phyloP scores from a whole-genome alignment of 2,113 vertebrate genomes.

The Zosterops japonicus region DNA sequence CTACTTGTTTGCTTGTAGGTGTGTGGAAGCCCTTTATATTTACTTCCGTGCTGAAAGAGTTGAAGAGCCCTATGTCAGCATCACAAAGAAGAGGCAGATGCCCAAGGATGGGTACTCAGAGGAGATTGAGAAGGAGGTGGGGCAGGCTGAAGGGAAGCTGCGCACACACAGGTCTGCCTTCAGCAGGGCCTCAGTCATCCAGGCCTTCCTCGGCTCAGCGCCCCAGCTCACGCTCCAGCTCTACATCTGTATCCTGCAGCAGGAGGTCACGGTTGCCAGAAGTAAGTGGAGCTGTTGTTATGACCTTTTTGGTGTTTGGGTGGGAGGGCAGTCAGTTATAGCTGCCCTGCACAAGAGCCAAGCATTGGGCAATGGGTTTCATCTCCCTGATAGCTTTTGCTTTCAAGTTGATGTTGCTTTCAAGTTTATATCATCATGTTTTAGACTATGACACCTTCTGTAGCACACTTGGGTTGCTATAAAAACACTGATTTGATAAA shows the following conservation, averaged over 20 bases:
- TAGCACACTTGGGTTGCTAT: not conserved
- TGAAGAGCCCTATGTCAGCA: constrained; percentile 98
- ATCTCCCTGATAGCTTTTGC: not conserved
- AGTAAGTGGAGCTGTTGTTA: constrained; percentile 75
- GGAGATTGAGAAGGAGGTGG: constrained; percentile 93
- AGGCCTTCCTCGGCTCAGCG: constrained; percentile 96
- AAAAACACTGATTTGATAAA: not conserved
- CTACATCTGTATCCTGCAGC: constrained; percentile 90
- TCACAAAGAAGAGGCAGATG: constrained; percentile 93
- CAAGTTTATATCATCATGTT: not conserved
- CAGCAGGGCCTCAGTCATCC: constrained; percentile 92
- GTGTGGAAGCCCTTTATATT: constrained; percentile 91
- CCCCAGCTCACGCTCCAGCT: constrained; percentile 96
- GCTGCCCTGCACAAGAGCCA: not conserved
- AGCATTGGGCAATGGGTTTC: not conserved
- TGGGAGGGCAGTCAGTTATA: not conserved
- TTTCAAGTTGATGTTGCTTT: not conserved
- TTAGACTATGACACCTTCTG: not conserved
- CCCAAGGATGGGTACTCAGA: constrained; percentile 86
- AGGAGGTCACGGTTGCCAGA: constrained; percentile 82
- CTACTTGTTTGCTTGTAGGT: constrained; percentile 79
- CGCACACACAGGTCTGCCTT: constrained; percentile 92
- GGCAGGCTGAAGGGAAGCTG: constrained; percentile 93
- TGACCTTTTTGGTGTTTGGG: not conserved
- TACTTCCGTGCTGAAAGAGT: constrained; percentile 83